phyloP scores from a whole-genome alignment of 1,140 invertebrate species.

The Drosophila dunni region DNA sequence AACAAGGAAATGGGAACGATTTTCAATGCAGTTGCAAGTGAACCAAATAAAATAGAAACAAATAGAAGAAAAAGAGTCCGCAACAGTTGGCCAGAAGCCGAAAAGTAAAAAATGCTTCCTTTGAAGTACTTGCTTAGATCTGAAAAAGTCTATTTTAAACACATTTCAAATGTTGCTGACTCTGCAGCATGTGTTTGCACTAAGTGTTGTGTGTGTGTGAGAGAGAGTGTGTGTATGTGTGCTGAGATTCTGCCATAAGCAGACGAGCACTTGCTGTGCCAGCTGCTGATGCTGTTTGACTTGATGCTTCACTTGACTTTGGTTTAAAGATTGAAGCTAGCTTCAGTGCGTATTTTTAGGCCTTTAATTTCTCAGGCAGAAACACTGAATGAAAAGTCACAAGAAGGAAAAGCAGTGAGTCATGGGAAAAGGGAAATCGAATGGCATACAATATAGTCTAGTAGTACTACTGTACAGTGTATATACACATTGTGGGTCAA shows the following conservation, averaged over 20 bases:
- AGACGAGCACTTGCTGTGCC: slow-evolving; percentile 8
- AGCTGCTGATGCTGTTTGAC: slow-evolving; percentile 17
- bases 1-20: neutral
- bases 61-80: slow-evolving; percentile 8
- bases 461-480: slow-evolving; percentile 1
- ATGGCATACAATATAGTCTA: slow-evolving; percentile 11
- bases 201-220: slow-evolving; percentile 2
- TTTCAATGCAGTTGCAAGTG: neutral
- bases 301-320: slow-evolving; percentile 8
- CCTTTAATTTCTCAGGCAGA: slow-evolving; percentile 66
- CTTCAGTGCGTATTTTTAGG: slow-evolving; percentile 27
- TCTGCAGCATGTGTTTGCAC: slow-evolving; percentile 22
- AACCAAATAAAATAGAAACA: neutral
- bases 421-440: slow-evolving; percentile 7
- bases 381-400: slow-evolving; percentile 75
- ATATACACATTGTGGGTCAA: slow-evolving; percentile 8
- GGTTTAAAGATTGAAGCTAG: slow-evolving; percentile 23
- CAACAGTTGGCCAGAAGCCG: slow-evolving; percentile 40
- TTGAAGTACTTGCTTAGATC: slow-evolving; percentile 35
- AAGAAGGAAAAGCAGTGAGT: slow-evolving; percentile 5
- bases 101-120: slow-evolving; percentile 35
- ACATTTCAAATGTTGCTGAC: slow-evolving; percentile 46
- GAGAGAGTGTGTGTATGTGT: slow-evolving; percentile 14
- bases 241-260: slow-evolving; percentile 35
- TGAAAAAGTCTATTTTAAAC: slow-evolving; percentile 45